Evolutionary conservation across 2,888 invertebrate genomes (phyloP), one percentile per base, ranked within the genome.

Genomic region (Strigamia maritima): DNA sequence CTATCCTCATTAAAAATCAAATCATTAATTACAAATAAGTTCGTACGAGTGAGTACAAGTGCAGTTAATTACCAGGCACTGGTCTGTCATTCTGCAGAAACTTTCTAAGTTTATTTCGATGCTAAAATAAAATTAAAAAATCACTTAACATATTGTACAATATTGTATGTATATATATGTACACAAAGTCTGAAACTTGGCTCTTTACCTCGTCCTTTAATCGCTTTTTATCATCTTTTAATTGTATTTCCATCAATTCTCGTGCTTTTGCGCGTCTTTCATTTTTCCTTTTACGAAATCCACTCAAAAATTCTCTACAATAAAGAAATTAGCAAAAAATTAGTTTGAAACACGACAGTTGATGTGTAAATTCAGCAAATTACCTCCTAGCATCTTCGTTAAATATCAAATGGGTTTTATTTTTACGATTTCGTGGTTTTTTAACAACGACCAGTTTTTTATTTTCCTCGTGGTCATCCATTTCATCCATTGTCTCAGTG

Each of bases 161-260:
- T n/a, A n/a, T n/a, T n/a, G n/a, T n/a, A n/a, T n/a, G n/a, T n/a
- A n/a, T n/a, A n/a, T n/a, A n/a, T n/a, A n/a, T n/a, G n/a, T n/a
- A n/a, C n/a, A 49, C 49, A 49, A 49, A 49, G 16, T 14, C 16
- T 14, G 49, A 14, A 14, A 16, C 12, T 7, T 65, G 6, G 7
- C 12, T 22, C 4, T 22, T 26, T 75, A 81, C 82, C 75, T 81
- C 79, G 40, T 82, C 81, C 65, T 80, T 82, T 86, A 87, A 84
- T 85, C 85, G 76, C 84, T 85, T 70, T 83, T 84, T 79, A 83
- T 86, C 83, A 89, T 89, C 80, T 88, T 89, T 84, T 87, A 88
- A 80, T 85, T 85, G 86, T 84, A 87, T 85, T 83, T 80, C 80
- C 19, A 80, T 80, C 26, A 81, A 79, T 83, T 84, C 85, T 87